Evolutionary conservation across 2,888 invertebrate genomes (phyloP), one percentile per base, ranked within the genome.

Genomic region (Noctua pronuba): DNA sequence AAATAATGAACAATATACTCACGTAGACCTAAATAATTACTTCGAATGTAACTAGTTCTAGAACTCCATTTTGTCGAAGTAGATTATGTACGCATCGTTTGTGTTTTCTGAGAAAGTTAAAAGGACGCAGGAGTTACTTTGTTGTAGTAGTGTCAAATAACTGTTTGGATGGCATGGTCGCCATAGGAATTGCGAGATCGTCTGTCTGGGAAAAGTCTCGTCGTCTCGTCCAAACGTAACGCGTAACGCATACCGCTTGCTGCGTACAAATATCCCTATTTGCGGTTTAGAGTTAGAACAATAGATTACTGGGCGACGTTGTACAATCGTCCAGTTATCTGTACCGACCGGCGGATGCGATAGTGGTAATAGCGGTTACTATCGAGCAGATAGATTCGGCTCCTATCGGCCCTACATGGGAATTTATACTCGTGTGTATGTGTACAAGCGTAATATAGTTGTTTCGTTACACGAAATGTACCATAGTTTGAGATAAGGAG

Each of bases 291-390:
- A 90, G 92, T 92, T 91, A 92, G 91, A 91, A 94, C 94, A 94
- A 95, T 94, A 95, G 94, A 94, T 95, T 95, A 95, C 92, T 88
- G 84, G 88, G 82, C 89, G 87, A 89, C 90, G 91, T 89, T 85
- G 89, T 86, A 89, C 92, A 89, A 92, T 92, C 92, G 92, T 80
- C 87, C 90, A 87, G 92, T 92, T 95, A 95, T 94, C 94, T 92
- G 79, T 82, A 83, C 84, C 85, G 87, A 68, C 83, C 89, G 89
- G 91, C 94, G 96, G 96, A 96, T 92, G 94, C 93, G 96, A 96
- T 95, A 96, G 95, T 75, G 95, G 95, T 94, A 94, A 95, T 93
- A 94, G 94, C 89, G 94, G 95, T 93, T 91, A 90, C 92, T 94
- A 94, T 93, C 92, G 91, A 85, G 75, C 91, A 91, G 93, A 94